A percentile compares a stretch with the other conserved stretches of the same genome.
phyloP scores from a whole-genome alignment of 1,140 invertebrate genomes.

The Pogonomyrmex californicus region DNA sequence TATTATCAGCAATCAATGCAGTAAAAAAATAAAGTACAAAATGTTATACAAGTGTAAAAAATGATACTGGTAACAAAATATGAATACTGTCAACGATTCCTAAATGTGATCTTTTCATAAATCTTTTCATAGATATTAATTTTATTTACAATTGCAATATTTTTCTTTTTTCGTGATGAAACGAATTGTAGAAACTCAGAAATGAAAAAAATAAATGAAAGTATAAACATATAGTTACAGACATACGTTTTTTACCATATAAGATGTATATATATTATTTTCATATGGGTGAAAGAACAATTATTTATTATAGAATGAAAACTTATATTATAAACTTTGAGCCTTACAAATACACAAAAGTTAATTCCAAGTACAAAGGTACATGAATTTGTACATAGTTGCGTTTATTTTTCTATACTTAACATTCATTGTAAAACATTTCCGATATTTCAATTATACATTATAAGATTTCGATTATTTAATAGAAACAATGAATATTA shows the following conservation, averaged over 20 bases:
- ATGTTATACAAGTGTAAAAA: not conserved
- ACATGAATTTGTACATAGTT: constrained; percentile 67
- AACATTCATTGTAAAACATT: constrained; percentile 58
- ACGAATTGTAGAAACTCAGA: not conserved
- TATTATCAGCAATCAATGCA: not conserved
- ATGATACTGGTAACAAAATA: not conserved
- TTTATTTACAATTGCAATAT: constrained; percentile 21
- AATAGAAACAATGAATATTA: constrained; percentile 30
- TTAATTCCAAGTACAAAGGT: constrained; percentile 70
- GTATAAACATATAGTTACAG: not conserved
- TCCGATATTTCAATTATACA: constrained; percentile 24
- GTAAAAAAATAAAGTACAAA: not conserved
- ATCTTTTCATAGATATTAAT: not conserved
- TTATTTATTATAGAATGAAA: constrained; percentile 41
- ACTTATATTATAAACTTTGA: constrained; percentile 60
- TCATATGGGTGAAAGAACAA: constrained; percentile 27
- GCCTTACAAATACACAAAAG: constrained; percentile 59
- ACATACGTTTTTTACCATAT: not conserved
- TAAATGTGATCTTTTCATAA: not conserved
- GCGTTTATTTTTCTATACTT: constrained; percentile 54
- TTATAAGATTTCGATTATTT: constrained; percentile 44
- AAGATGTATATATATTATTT: not conserved
- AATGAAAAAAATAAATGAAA: not conserved
- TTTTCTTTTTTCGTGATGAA: not conserved
- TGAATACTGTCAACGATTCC: not conserved